Evolutionary conservation across 1,140 invertebrate species (phyloP), one percentile per base, ranked within the genome.

Genomic region (Drosophila tropicalis): DNA sequence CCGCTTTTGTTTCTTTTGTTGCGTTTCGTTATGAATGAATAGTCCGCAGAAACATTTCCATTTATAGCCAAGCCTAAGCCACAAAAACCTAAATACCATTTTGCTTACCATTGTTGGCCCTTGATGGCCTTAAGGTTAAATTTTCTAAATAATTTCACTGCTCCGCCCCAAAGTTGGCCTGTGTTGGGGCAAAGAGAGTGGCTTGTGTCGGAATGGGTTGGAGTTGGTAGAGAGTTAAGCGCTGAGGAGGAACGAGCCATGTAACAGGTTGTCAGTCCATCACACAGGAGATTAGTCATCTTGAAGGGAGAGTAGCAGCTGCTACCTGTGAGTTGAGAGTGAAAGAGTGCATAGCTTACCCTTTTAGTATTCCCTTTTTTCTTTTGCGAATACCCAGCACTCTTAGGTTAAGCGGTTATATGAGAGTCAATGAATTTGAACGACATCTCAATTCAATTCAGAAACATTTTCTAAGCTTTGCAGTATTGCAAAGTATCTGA

Each of bases 111-210:
- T 51, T 51, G 44, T 51, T 51, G 17, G 44, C 17, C 17, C 44
- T 22, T 51, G 44, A 51, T 51, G 44, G 44, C 44, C 44, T 51
- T 51, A 51, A 51, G 44, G 72, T 69, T 60, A 56, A 70, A 78
- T 78, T 86, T 80, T 85, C 67, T 81, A 85, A 81, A 82, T 86
- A 85, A 85, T 86, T 85, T 81, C 79, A 81, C 81, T 65, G 70
- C 71, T 67, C 70, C 82, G 73, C 64, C 73, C 55, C 47, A 12
- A 62, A 58, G 62, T 54, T 63, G 63, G 56, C 3, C 22, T 25
- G 22, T 25, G 2, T 25, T 3, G 10, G 55, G 25, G 19, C 54
- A 12, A 15, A 6, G 29, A 29, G 3, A 3, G 55, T 34, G 15
- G 7, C 62, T 51, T 51, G 66, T 22, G 15, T 34, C 13, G 19